Percentiles rank a stretch among this genome's conserved stretches.
Conservation (phyloP, 2,888 invertebrate species). For the Drosophila suboccidentalis region DNA sequence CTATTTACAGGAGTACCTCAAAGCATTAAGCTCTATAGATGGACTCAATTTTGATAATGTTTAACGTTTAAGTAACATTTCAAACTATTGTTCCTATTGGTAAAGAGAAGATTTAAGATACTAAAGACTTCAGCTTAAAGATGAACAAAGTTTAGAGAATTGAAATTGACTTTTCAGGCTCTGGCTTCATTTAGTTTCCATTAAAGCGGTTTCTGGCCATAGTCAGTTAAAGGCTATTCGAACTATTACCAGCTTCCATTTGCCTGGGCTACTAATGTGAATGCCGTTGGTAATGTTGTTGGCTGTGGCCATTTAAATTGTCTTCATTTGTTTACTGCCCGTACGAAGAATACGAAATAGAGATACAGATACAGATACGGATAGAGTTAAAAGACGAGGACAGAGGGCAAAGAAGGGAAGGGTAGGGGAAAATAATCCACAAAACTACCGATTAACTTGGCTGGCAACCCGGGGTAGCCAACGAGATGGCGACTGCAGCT, state of each 20-base stretch:
- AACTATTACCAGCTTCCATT: conserved; percentile 34
- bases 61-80: not conserved
- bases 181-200: conserved; percentile 4
- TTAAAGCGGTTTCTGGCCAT: conserved; percentile 29
- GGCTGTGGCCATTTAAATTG: conserved; percentile 77
- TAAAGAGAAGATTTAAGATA: not conserved
- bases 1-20: no score
- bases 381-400: not conserved
- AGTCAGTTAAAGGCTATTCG: conserved; percentile 14
- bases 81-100: no score
- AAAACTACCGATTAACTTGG: conserved; percentile 76
- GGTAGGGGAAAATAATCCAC: conserved; percentile 54
- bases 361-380: conserved; percentile 27
- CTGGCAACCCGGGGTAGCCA: conserved; percentile 38
- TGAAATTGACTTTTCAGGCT: not conserved
- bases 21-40: not conserved
- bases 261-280: conserved; percentile 64
- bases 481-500: conserved; percentile 59
- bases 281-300: conserved; percentile 58
- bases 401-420: not conserved
- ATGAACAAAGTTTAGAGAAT: not conserved
- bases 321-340: conserved; percentile 77
- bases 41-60: not conserved
- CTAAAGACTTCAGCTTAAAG: not conserved
- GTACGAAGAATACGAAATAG: conserved; percentile 50